Evolutionary conservation across 2,113 vertebrate genomes (phyloP).

Genomic region (Cynopterus brachyotis): DNA sequence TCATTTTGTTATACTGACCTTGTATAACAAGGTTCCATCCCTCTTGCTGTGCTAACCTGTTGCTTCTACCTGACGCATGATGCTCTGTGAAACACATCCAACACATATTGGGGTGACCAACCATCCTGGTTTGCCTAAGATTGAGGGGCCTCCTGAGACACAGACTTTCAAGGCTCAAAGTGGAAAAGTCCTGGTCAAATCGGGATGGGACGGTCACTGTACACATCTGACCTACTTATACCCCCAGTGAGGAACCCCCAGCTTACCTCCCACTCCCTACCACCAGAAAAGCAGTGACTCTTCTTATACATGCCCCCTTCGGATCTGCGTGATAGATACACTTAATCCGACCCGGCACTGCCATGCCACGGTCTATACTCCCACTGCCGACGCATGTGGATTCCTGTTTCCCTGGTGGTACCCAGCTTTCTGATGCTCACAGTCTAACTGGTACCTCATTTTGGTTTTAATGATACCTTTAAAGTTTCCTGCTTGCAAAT

Average conservation of each 20-base stretch:
- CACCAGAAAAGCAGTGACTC: neutral
- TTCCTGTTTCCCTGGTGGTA: neutral
- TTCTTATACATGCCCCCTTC: neutral
- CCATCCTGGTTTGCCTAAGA: neutral
- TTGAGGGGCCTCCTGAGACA: neutral
- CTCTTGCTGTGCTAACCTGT: neutral
- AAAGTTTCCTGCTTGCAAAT: neutral
- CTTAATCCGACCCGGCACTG: neutral
- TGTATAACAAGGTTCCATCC: neutral
- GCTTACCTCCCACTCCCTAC: neutral
- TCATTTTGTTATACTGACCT: neutral
- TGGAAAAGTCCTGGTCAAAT: neutral
- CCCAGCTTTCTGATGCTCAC: neutral
- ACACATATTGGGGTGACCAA: neutral
- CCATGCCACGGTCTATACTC: neutral
- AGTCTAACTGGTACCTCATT: neutral
- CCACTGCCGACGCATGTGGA: fast-evolving
- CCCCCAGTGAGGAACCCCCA: neutral
- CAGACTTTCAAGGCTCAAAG: neutral
- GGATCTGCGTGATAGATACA: neutral
- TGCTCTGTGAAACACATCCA: neutral
- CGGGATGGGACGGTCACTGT: neutral
- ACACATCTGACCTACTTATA: neutral
- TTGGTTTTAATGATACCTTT: neutral
- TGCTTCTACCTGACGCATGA: neutral